phyloP scores from a whole-genome alignment of 2,888 invertebrate species.

The Polydrusus tereticollis region DNA sequence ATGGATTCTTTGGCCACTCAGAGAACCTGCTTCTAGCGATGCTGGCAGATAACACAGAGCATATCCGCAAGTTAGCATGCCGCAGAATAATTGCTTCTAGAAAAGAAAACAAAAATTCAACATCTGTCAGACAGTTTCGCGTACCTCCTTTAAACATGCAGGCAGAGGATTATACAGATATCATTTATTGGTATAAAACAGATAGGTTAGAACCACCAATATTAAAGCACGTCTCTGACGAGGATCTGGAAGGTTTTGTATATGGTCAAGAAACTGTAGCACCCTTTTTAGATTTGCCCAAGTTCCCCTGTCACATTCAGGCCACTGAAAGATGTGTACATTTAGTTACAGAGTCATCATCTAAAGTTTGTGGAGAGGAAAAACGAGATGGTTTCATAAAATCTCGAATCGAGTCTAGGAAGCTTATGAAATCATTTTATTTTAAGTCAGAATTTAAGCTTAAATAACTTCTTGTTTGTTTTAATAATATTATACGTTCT shows the following conservation, averaged over 20 bases:
- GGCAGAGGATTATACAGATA: background rate
- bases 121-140: background rate
- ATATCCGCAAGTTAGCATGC: background rate
- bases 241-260: constrained; percentile 13
- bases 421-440: constrained; percentile 8
- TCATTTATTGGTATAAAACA: background rate
- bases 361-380: constrained; percentile 13
- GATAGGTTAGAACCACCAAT: constrained; percentile 20
- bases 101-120: background rate
- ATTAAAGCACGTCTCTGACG: constrained; percentile 17
- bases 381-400: constrained; percentile 11
- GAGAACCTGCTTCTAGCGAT: constrained; percentile 7
- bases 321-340: constrained; percentile 6
- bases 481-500: background rate
- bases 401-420: constrained; percentile 12
- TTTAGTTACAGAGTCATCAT: constrained; percentile 10
- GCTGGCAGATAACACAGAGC: background rate
- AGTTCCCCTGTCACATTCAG: constrained; percentile 12
- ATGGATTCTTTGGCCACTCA: background rate
- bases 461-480: constrained; percentile 1
- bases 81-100: background rate
- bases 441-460: constrained; percentile 6
- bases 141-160: background rate
- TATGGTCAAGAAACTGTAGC: constrained; percentile 6
- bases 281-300: background rate